phyloP scores from a whole-genome alignment of 2,113 vertebrate genomes.

The Corythornis madagascariensis region DNA sequence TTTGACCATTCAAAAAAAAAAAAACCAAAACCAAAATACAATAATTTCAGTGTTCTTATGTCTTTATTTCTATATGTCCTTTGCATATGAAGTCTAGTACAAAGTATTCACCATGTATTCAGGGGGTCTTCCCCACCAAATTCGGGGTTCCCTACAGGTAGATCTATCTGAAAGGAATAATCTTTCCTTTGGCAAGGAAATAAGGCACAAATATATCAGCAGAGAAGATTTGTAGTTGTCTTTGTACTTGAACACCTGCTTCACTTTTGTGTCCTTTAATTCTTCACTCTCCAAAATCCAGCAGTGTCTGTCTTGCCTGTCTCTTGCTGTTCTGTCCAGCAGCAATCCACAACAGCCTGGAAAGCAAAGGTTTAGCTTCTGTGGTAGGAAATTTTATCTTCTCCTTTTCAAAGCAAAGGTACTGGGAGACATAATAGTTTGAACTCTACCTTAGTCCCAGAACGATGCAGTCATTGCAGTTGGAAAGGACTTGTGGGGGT shows the following conservation, averaged over 20 bases:
- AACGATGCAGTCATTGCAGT: background rate
- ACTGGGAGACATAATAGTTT: background rate
- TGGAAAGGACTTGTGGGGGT: background rate
- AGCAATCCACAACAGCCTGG: background rate
- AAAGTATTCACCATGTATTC: background rate
- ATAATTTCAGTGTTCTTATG: background rate
- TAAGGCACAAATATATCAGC: background rate
- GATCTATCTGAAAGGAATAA: background rate
- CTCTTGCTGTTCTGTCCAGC: background rate
- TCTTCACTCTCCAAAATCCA: background rate
- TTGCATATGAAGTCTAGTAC: background rate
- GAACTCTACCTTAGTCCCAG: background rate
- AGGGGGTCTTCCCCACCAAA: accelerated
- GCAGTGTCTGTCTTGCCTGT: background rate
- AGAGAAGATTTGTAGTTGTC: background rate
- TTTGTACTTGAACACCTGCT: background rate
- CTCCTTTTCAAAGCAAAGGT: background rate
- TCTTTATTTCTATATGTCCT: background rate
- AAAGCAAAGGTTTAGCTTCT: background rate
- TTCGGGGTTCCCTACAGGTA: background rate
- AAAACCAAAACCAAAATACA: background rate
- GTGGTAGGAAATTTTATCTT: background rate
- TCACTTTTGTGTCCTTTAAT: background rate
- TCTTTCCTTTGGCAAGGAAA: background rate
- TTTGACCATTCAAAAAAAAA: background rate